These are phyloP conservation scores for Meloidogyne floridensis DNA, from an alignment of 1,140 invertebrate genomes.

Conservation along the genomic window DNA sequence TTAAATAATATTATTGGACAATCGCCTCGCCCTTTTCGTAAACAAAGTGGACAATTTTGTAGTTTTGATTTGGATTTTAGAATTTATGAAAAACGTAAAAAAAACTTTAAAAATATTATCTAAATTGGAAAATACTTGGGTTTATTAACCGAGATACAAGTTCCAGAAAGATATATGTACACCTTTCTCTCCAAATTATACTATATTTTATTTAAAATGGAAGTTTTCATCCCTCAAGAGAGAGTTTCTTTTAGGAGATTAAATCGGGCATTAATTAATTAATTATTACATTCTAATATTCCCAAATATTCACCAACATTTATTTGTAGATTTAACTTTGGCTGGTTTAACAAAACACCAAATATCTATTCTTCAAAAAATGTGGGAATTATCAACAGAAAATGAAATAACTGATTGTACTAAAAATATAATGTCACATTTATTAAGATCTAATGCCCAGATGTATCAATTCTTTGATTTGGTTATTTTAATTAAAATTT, in stretches of 20 bases:
- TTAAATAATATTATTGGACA: neutral
- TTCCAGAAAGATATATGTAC: too few species aligned
- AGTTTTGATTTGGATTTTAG: slow-evolving; percentile 26
- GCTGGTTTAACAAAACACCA: slow-evolving; percentile 48
- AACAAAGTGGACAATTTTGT: slow-evolving; percentile 13
- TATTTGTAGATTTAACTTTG: neutral
- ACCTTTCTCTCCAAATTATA: too few species aligned
- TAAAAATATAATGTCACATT: slow-evolving; percentile 49
- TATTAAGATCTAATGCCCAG: slow-evolving; percentile 45
- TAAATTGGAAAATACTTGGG: too few species aligned
- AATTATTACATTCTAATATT: too few species aligned
- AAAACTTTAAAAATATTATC: neutral
- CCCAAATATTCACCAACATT: too few species aligned
- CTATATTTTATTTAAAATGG: too few species aligned
- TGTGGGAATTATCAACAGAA: slow-evolving; percentile 50
- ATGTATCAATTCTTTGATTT: slow-evolving; percentile 51
- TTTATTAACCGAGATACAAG: too few species aligned
- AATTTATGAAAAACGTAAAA: slow-evolving; percentile 21
- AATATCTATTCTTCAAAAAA: slow-evolving; percentile 47
- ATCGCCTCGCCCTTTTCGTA: slow-evolving; percentile 21
- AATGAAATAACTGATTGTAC: slow-evolving; percentile 48
- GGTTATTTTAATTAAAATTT: slow-evolving; percentile 14
- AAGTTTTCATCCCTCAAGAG: too few species aligned
- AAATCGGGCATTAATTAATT: too few species aligned
- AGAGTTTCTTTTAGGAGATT: too few species aligned